A percentile compares a stretch with the other conserved stretches of the same genome.
phyloP scores from a whole-genome alignment of 2,888 invertebrate species.

The Nomada ferruginata region DNA sequence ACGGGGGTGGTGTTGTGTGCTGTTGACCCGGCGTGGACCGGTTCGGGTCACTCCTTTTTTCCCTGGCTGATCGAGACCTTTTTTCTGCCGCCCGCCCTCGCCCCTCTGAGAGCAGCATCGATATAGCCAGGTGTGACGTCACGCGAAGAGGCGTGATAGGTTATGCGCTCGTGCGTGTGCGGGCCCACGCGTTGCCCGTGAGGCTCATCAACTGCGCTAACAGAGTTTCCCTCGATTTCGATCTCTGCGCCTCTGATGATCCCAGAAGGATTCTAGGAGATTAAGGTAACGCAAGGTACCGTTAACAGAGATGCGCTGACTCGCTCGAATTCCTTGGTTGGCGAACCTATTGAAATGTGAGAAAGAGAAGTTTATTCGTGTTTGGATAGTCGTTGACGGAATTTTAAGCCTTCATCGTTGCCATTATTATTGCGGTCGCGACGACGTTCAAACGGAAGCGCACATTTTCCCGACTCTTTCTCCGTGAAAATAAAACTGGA shows the following conservation, averaged over 20 bases:
- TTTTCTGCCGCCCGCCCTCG: constrained; percentile 46
- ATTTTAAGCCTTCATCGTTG: no score
- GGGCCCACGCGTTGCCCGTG: constrained; percentile 66
- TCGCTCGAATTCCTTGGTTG: background rate
- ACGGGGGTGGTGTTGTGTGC: constrained; percentile 71
- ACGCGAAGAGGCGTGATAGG: constrained; percentile 75
- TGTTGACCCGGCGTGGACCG: constrained; percentile 78
- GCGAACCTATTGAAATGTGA: no score
- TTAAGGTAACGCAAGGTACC: background rate
- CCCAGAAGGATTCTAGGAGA: background rate
- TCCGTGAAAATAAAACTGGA: no score
- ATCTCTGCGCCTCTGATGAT: background rate
- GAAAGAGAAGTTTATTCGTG: no score
- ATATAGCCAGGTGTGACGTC: constrained; percentile 77
- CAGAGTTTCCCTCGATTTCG: constrained; percentile 26
- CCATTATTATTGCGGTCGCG: no score
- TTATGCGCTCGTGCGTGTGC: constrained; percentile 65
- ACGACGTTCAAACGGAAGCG: no score
- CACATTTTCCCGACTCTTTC: no score
- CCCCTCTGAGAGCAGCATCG: constrained; percentile 33
- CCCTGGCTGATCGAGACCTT: constrained; percentile 62
- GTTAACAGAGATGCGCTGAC: background rate
- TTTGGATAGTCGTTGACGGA: no score
- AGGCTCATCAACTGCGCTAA: constrained; percentile 31
- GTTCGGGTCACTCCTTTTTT: constrained; percentile 78